phyloP scores from a whole-genome alignment of 1,140 invertebrate species.

The Drosophila burlai region DNA sequence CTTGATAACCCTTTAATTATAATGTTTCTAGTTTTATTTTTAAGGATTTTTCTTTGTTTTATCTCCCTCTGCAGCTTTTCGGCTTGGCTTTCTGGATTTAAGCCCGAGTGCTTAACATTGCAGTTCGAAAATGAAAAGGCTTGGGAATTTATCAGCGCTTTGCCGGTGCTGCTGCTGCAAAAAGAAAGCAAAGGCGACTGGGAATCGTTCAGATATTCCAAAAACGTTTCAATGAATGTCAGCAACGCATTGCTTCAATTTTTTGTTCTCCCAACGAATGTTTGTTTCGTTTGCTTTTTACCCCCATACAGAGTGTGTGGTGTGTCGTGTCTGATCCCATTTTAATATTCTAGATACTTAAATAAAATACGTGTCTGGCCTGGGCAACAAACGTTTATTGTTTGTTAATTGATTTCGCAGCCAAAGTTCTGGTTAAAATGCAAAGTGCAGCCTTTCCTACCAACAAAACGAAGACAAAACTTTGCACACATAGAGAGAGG shows the following conservation, averaged over 20 bases:
- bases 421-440: slow-evolving; percentile 82
- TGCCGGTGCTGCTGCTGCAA: slow-evolving; percentile 39
- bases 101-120: slow-evolving; percentile 46
- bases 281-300: background rate
- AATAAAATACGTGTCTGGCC: slow-evolving; percentile 84
- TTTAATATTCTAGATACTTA: slow-evolving; percentile 85
- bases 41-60: background rate
- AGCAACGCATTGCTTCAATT: slow-evolving; percentile 80
- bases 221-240: slow-evolving; percentile 83
- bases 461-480: slow-evolving; percentile 19
- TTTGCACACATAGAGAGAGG: slow-evolving; percentile 32
- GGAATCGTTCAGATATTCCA: slow-evolving; percentile 73
- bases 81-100: slow-evolving; percentile 35
- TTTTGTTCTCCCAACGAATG: slow-evolving; percentile 37
- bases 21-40: background rate
- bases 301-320: slow-evolving; percentile 15
- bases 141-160: slow-evolving; percentile 33
- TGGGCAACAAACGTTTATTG: slow-evolving; percentile 84
- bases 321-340: slow-evolving; percentile 82
- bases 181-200: slow-evolving; percentile 62
- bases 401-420: slow-evolving; percentile 84
- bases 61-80: slow-evolving; percentile 60
- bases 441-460: slow-evolving; percentile 75
- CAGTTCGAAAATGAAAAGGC: slow-evolving; percentile 52
- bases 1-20: too few species aligned